Evolutionary conservation across 1,140 invertebrate species (phyloP).

Genomic region (Psix sp.): DNA sequence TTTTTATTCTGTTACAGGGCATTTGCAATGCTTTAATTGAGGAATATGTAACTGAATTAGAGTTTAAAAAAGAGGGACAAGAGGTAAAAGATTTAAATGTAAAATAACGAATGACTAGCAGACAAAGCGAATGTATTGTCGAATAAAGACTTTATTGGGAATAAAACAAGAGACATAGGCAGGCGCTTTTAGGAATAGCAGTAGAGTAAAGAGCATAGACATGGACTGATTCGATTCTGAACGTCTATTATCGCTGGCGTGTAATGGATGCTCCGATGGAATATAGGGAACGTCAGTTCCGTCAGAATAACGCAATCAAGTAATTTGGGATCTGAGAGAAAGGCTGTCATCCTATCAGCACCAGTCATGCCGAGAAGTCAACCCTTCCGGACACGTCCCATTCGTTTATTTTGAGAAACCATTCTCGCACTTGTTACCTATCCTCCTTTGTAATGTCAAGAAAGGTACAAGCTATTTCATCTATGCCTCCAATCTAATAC

Average conservation of each 20-base stretch:
- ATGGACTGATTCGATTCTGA: slow-evolving; percentile 56
- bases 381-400: slow-evolving; percentile 59
- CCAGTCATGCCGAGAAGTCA: slow-evolving; percentile 52
- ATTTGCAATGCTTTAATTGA: too few relatives aligned
- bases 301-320: slow-evolving; percentile 58
- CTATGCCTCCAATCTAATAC: too few relatives aligned
- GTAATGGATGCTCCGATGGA: slow-evolving; percentile 56
- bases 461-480: neutral
- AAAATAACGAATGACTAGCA: slow-evolving; percentile 17
- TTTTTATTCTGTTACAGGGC: too few relatives aligned
- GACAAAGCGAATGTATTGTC: slow-evolving; percentile 31
- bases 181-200: slow-evolving; percentile 39
- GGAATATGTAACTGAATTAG: too few relatives aligned
- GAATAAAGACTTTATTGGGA: slow-evolving; percentile 43
- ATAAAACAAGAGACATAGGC: slow-evolving; percentile 37
- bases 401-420: slow-evolving; percentile 43
- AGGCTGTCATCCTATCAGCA: slow-evolving; percentile 59
- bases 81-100: too few relatives aligned
- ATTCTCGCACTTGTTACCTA: slow-evolving; percentile 25
- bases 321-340: slow-evolving; percentile 58
- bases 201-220: slow-evolving; percentile 45
- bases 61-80: too few relatives aligned
- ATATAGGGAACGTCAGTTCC: slow-evolving; percentile 59
- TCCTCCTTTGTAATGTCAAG: slow-evolving; percentile 1
- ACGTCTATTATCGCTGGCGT: slow-evolving; percentile 55